These are phyloP conservation scores for Antheraea assamensis DNA, from an alignment of 2,888 invertebrate genomes.

Conservation along the genomic window DNA sequence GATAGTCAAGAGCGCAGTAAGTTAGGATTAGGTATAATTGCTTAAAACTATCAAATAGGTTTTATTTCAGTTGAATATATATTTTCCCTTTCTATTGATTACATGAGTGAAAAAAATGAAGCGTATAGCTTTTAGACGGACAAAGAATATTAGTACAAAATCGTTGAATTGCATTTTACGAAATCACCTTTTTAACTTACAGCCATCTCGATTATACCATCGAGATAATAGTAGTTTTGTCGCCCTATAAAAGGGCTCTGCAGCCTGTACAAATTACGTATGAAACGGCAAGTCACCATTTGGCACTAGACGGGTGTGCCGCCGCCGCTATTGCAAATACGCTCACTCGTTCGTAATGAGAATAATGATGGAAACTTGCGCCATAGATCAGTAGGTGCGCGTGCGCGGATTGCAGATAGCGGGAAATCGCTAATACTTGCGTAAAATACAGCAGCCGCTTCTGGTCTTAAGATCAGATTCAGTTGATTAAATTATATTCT, in stretches of 20 bases:
- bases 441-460: conserved; percentile 67
- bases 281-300: conserved; percentile 50
- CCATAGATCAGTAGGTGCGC: conserved; percentile 62
- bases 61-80: too few relatives aligned
- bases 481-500: conserved; percentile 42
- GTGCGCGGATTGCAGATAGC: conserved; percentile 67
- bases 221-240: not conserved
- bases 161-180: too few relatives aligned
- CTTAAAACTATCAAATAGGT: too few relatives aligned
- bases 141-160: too few relatives aligned
- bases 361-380: conserved; percentile 76
- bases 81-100: too few relatives aligned
- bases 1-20: too few relatives aligned
- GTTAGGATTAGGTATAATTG: too few relatives aligned
- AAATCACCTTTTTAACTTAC: too few relatives aligned
- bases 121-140: too few relatives aligned
- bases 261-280: conserved; percentile 36
- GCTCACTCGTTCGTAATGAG: conserved; percentile 63
- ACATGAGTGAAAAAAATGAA: too few relatives aligned
- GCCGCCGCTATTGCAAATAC: conserved; percentile 54
- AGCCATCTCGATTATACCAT: too few relatives aligned
- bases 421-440: conserved; percentile 73
- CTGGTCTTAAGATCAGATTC: conserved; percentile 50
- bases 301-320: conserved; percentile 53
- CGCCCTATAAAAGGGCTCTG: conserved; percentile 32